Conservation (phyloP, 1,140 invertebrate species). For the Phortica variegata region DNA sequence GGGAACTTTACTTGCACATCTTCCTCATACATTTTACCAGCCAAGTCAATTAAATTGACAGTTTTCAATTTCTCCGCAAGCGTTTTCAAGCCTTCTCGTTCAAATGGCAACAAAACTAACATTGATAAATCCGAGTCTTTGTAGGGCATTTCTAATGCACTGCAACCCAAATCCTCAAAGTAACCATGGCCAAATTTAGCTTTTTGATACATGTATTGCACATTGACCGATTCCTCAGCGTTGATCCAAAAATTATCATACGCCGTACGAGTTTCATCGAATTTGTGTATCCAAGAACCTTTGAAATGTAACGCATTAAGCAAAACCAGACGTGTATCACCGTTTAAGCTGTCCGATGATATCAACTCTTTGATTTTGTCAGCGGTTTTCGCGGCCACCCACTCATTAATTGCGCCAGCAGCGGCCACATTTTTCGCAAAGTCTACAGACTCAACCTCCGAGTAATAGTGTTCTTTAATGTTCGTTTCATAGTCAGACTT, state of each 20-base stretch:
- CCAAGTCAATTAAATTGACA: conserved; percentile 45
- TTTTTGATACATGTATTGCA: conserved; percentile 57
- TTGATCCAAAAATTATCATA: conserved; percentile 51
- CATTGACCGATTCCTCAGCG: conserved; percentile 29
- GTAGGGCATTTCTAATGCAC: conserved; percentile 56
- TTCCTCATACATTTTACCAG: conserved; percentile 9
- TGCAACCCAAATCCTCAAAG: conserved; percentile 45
- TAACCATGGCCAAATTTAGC: conserved; percentile 44
- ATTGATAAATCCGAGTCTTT: conserved; percentile 60
- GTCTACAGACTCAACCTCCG: conserved; percentile 59
- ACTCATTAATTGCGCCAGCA: conserved; percentile 65
- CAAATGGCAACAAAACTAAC: conserved; percentile 63
- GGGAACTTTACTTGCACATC: conserved; percentile 64
- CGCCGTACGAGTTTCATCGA: conserved; percentile 47
- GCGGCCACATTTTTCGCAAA: conserved; percentile 57
- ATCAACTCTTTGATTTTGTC: conserved; percentile 70
- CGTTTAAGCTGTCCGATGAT: conserved; percentile 58
- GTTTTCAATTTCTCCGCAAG: conserved; percentile 59
- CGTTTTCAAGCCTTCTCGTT: conserved; percentile 56
- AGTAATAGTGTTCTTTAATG: conserved; percentile 58
- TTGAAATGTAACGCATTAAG: conserved; percentile 87
- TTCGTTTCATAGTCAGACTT: conserved; percentile 53
- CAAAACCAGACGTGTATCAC: conserved; percentile 65
- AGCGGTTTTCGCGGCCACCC: conserved; percentile 72
- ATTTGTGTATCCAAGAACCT: conserved; percentile 60